A percentile compares a stretch with the other conserved stretches of the same genome.
These are phyloP conservation scores for Avahi laniger DNA, from an alignment of 2,797 vertebrate genomes.

Conservation along the genomic window DNA sequence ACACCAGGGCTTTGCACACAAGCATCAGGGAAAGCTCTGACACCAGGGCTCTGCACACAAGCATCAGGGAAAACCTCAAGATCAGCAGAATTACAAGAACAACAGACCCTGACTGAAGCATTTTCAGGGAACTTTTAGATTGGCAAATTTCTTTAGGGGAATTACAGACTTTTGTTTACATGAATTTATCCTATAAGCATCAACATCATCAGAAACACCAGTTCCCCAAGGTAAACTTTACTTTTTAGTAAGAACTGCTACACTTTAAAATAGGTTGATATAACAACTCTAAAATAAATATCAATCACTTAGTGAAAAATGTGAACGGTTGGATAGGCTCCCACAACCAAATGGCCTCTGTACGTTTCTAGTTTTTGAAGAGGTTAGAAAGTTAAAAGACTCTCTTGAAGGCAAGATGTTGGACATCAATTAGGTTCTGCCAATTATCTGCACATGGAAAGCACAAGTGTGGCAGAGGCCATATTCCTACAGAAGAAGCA, in stretches of 20 bases:
- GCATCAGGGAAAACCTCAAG: neutral
- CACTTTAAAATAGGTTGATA: constrained; percentile 12
- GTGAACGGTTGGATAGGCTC: neutral
- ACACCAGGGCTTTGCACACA: neutral
- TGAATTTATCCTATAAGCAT: constrained; percentile 30
- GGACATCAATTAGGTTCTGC: neutral
- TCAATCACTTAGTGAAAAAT: constrained; percentile 9
- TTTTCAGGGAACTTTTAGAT: neutral
- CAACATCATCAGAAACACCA: constrained; percentile 24
- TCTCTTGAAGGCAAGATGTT: neutral
- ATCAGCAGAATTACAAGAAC: neutral
- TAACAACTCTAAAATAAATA: constrained; percentile 38
- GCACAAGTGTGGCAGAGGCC: neutral
- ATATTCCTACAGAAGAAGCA: neutral
- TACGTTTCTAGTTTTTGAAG: neutral
- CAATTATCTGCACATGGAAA: neutral
- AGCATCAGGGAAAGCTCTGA: constrained; percentile 15
- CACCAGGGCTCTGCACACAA: neutral
- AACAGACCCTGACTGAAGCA: neutral
- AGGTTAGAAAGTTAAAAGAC: neutral
- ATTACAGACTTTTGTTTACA: neutral
- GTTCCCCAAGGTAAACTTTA: neutral
- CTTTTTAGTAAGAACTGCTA: constrained; percentile 24
- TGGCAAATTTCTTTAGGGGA: neutral
- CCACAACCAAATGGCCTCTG: neutral